phyloP scores from a whole-genome alignment of 2,113 vertebrate genomes.

The Lamprotornis superbus region DNA sequence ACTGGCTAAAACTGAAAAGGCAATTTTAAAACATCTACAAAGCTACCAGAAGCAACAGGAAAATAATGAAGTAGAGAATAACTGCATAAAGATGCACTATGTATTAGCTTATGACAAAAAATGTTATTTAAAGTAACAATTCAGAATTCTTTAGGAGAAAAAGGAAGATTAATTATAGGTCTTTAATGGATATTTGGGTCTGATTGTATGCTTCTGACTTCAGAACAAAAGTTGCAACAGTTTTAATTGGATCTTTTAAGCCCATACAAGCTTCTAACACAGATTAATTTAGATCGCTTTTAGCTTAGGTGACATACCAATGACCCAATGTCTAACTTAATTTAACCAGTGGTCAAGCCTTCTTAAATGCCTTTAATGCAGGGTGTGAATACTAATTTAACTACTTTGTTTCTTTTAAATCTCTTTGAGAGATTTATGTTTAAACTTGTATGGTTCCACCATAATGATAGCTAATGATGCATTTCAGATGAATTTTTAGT shows the following conservation, averaged over 20 bases:
- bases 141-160: neutral
- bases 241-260: constrained; percentile 9
- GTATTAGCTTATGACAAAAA: neutral
- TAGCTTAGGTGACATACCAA: neutral
- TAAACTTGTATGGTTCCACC: rapidly evolving
- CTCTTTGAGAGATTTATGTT: neutral
- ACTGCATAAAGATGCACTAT: neutral
- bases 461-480: neutral
- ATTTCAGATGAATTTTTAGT: neutral
- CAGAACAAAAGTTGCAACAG: neutral
- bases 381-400: neutral
- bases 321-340: neutral
- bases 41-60: neutral
- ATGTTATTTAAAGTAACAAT: neutral
- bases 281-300: neutral
- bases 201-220: neutral
- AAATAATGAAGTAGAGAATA: neutral
- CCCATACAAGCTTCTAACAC: neutral
- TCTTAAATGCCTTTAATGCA: neutral
- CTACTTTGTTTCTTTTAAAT: neutral
- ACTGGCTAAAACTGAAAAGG: neutral
- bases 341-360: neutral
- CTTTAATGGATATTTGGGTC: neutral
- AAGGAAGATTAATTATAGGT: neutral
- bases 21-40: neutral